phyloP scores from a whole-genome alignment of 2,797 vertebrate species.

The Nasua narica region DNA sequence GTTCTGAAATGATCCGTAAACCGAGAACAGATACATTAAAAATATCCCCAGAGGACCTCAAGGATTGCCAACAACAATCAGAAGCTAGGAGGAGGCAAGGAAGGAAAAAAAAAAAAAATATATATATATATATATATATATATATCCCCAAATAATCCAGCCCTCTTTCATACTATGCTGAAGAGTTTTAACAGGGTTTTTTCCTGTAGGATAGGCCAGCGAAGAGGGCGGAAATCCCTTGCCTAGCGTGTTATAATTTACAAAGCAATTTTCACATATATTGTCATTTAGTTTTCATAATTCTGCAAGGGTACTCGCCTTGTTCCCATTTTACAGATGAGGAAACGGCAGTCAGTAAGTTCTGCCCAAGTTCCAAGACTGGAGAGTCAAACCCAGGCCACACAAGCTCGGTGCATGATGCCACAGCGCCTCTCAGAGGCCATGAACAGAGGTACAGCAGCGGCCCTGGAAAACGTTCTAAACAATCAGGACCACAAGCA shows the following conservation, averaged over 20 bases:
- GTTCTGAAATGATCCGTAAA: not conserved
- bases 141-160: not conserved
- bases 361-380: not conserved
- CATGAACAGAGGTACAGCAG: not conserved
- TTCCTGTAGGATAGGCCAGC: not conserved
- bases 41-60: not conserved
- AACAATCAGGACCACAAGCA: not conserved
- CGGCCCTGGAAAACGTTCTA: not conserved
- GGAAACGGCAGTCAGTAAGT: not conserved
- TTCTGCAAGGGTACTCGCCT: not conserved
- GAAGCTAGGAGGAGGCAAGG: too few relatives aligned
- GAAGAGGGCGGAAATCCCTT: not conserved
- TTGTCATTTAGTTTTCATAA: not conserved
- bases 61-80: too few relatives aligned
- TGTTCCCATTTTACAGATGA: slow-evolving; percentile 65
- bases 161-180: not conserved
- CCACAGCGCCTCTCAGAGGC: slow-evolving; percentile 67
- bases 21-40: not conserved
- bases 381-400: not conserved
- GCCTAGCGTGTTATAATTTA: not conserved
- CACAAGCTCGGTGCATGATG: not conserved
- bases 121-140: too few relatives aligned
- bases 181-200: not conserved
- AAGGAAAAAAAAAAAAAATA: too few relatives aligned
- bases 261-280: not conserved